Percentiles rank a stretch among this genome's conserved stretches.
Conservation (phyloP, 1,140 invertebrate genomes). For the Trichonephila clavata region DNA sequence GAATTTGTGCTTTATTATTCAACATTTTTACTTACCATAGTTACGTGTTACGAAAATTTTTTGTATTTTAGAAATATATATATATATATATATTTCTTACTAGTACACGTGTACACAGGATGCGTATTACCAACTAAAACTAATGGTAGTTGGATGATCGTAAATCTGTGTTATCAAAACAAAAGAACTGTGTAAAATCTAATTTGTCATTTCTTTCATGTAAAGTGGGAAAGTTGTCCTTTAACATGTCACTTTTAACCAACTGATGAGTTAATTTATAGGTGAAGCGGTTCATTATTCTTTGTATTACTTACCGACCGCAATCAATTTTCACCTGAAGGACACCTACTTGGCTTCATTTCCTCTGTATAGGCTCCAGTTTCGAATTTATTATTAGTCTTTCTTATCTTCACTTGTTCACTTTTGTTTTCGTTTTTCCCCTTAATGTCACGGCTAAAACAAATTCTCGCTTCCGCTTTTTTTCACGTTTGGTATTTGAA, state of each 20-base stretch:
- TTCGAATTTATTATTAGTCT: conserved; percentile 31
- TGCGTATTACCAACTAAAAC: too few species aligned
- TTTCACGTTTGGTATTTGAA: background rate
- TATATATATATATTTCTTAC: too few species aligned
- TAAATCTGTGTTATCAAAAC: too few species aligned
- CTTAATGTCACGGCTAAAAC: background rate
- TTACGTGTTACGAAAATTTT: too few species aligned
- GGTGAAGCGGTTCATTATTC: background rate
- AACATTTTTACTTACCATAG: too few species aligned
- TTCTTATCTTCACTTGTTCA: background rate
- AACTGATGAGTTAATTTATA: conserved; percentile 18
- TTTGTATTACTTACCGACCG: background rate
- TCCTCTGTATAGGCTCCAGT: background rate
- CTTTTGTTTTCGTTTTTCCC: background rate
- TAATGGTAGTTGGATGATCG: too few species aligned
- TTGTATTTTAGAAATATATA: too few species aligned
- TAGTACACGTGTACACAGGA: too few species aligned
- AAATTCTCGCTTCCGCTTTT: background rate
- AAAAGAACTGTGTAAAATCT: background rate
- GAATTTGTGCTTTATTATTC: too few species aligned
- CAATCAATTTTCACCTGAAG: conserved; percentile 32
- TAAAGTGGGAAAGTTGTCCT: conserved; percentile 19
- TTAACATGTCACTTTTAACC: background rate
- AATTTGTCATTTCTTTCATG: background rate
- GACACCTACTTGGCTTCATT: conserved; percentile 40